Evolutionary conservation across 2,797 vertebrate genomes (phyloP).

Genomic region (Fringilla coelebs): DNA sequence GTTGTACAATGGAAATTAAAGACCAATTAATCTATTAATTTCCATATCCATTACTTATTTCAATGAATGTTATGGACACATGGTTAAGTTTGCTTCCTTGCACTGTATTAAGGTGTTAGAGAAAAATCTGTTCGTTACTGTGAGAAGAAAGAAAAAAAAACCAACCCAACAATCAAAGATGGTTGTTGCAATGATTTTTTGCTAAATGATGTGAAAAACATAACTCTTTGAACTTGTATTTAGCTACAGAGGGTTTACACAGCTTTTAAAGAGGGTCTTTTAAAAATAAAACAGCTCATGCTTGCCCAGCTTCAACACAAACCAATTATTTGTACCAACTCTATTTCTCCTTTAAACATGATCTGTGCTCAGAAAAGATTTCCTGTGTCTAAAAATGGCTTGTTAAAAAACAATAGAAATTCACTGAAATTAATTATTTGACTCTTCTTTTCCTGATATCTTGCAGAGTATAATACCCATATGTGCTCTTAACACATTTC

Average conservation of each 20-base stretch:
- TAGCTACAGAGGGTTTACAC: conserved; percentile 18
- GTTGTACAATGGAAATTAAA: not conserved
- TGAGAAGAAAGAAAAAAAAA: not conserved
- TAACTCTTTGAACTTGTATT: conserved; percentile 25
- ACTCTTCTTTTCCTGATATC: not conserved
- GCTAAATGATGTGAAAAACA: conserved; percentile 18
- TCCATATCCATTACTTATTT: not conserved
- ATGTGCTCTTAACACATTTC: not conserved
- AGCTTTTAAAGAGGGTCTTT: conserved; percentile 15
- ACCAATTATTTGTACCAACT: conserved; percentile 18
- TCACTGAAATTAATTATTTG: conserved; percentile 14
- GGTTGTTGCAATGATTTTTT: not conserved
- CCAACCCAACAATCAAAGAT: not conserved
- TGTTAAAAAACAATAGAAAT: conserved; percentile 22
- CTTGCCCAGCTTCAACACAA: not conserved
- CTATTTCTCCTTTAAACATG: not conserved
- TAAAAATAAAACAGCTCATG: not conserved
- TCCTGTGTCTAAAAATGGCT: not conserved
- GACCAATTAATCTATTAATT: not conserved
- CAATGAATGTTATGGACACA: not conserved
- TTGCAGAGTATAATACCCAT: not conserved
- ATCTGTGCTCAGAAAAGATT: not conserved
- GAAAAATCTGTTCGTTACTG: not conserved
- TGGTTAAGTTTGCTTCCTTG: not conserved
- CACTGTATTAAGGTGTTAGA: not conserved